Evolutionary conservation across 2,888 invertebrate genomes (phyloP).

Genomic region (Rotaria sp.): DNA sequence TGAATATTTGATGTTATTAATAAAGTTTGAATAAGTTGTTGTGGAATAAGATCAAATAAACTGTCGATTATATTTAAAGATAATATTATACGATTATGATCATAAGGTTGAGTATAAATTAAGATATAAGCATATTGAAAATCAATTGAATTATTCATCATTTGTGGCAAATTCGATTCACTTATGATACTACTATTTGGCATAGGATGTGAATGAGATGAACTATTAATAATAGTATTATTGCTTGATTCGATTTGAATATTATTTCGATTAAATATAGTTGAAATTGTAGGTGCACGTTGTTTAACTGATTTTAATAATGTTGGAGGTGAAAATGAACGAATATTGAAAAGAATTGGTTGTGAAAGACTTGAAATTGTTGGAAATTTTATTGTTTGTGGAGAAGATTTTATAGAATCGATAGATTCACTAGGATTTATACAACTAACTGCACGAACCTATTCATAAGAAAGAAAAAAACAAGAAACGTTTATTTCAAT

Average conservation of each 20-base stretch:
- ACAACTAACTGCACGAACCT: background rate
- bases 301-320: background rate
- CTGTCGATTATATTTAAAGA: background rate
- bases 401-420: no score
- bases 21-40: background rate
- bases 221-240: background rate
- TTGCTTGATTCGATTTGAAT: background rate
- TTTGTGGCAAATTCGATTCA: conserved; percentile 22
- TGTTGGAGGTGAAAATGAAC: background rate
- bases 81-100: background rate
- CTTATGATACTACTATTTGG: background rate
- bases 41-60: background rate
- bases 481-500: background rate
- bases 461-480: background rate
- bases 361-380: background rate
- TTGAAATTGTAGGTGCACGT: background rate
- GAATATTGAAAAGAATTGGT: background rate
- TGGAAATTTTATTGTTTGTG: background rate
- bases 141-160: background rate
- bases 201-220: background rate
- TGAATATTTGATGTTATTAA: background rate
- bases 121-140: background rate
- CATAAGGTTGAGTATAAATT: background rate
- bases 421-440: background rate
- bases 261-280: background rate